phyloP scores from a whole-genome alignment of 2,113 vertebrate genomes.

The Talpa occidentalis region DNA sequence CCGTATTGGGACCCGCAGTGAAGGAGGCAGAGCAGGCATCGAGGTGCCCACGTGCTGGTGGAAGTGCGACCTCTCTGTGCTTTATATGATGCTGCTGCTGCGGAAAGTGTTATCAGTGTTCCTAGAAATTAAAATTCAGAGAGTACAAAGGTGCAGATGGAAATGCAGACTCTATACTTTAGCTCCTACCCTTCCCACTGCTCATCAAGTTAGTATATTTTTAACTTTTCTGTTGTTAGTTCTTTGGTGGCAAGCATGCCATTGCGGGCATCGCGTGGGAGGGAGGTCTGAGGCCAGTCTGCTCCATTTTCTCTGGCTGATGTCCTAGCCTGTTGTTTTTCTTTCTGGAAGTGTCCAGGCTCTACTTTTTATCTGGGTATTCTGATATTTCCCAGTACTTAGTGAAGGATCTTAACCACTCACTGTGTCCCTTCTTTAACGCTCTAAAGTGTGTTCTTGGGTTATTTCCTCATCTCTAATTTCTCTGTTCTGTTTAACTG shows the following conservation, averaged over 20 bases:
- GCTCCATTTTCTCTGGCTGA: neutral
- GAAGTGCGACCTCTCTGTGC: neutral
- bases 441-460: neutral
- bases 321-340: neutral
- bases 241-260: neutral
- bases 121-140: neutral
- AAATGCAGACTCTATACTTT: neutral
- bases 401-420: neutral
- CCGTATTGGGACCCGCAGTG: neutral
- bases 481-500: neutral
- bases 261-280: neutral
- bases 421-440: neutral
- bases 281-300: neutral
- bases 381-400: neutral
- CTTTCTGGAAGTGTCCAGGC: neutral
- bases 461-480: neutral
- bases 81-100: neutral
- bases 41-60: accelerated
- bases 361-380: neutral
- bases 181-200: neutral
- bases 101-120: neutral
- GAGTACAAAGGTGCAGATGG: neutral
- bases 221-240: neutral
- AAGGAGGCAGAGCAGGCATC: neutral
- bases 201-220: neutral